Evolutionary conservation across 2,797 vertebrate genomes (phyloP).

Genomic region (Atherinosoma microstoma): DNA sequence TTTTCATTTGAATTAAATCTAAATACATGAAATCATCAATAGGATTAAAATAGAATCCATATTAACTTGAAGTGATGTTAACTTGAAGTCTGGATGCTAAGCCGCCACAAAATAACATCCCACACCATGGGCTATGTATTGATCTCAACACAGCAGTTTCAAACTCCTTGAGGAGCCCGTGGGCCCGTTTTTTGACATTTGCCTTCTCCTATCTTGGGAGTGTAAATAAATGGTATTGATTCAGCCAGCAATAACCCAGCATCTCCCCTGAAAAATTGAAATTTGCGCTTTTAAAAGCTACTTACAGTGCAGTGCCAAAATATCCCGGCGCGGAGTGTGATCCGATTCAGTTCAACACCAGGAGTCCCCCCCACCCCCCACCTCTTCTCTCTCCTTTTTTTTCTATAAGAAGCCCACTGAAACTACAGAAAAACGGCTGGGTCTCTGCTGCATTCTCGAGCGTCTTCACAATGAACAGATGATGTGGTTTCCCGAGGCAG

Average conservation of each 20-base stretch:
- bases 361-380: conserved; percentile 42
- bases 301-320: conserved; percentile 71
- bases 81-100: conserved; percentile 42
- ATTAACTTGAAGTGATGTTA: conserved; percentile 45
- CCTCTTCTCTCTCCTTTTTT: conserved; percentile 27
- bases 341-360: conserved; percentile 65
- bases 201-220: conserved; percentile 52
- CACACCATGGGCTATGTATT: conserved; percentile 35
- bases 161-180: conserved; percentile 59
- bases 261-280: conserved; percentile 53
- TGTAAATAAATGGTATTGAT: conserved; percentile 70
- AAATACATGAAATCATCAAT: background rate
- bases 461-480: conserved; percentile 63
- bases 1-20: background rate
- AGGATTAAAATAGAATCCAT: background rate
- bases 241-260: conserved; percentile 41
- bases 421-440: conserved; percentile 75
- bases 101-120: conserved; percentile 17
- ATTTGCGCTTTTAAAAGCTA: conserved; percentile 59
- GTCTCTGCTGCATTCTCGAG: conserved; percentile 76
- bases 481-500: conserved; percentile 60
- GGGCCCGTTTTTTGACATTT: conserved; percentile 65
- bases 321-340: conserved; percentile 67
- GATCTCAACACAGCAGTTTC: conserved; percentile 59
- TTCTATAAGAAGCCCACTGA: conserved; percentile 71